Evolutionary conservation across 2,888 invertebrate species (phyloP).

Genomic region (Augiades crinisus): DNA sequence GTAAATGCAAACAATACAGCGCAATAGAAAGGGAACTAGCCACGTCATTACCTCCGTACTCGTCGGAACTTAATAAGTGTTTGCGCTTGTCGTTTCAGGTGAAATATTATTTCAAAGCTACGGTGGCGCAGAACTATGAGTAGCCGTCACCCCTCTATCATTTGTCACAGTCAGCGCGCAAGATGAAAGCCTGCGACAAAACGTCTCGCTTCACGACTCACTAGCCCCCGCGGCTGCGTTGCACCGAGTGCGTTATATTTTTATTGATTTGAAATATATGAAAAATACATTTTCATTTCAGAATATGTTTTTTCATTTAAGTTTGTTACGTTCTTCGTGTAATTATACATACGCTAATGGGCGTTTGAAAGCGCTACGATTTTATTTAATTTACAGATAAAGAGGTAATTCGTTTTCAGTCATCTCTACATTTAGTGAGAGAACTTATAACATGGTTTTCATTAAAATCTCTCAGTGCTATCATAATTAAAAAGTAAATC

Average conservation of each 20-base stretch:
- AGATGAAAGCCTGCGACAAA: slow-evolving; percentile 73
- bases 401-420: too few species aligned
- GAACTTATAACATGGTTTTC: too few species aligned
- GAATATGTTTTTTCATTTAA: too few species aligned
- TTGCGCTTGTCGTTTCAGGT: neutral
- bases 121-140: slow-evolving; percentile 28
- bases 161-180: slow-evolving; percentile 71
- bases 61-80: neutral
- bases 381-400: too few species aligned
- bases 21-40: neutral
- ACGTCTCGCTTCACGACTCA: slow-evolving; percentile 67
- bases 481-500: too few species aligned
- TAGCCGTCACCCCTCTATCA: slow-evolving; percentile 47
- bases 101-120: slow-evolving; percentile 15
- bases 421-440: too few species aligned
- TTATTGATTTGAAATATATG: neutral
- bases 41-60: neutral
- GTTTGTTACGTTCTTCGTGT: too few species aligned
- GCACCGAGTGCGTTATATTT: slow-evolving; percentile 10
- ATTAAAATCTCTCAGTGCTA: too few species aligned
- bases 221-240: slow-evolving; percentile 48
- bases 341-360: too few species aligned
- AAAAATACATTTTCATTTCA: neutral
- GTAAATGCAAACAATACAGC: too few species aligned
- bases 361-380: too few species aligned